Evolutionary conservation across 2,113 vertebrate species (phyloP).

Genomic region (Xiphophorus maculatus): DNA sequence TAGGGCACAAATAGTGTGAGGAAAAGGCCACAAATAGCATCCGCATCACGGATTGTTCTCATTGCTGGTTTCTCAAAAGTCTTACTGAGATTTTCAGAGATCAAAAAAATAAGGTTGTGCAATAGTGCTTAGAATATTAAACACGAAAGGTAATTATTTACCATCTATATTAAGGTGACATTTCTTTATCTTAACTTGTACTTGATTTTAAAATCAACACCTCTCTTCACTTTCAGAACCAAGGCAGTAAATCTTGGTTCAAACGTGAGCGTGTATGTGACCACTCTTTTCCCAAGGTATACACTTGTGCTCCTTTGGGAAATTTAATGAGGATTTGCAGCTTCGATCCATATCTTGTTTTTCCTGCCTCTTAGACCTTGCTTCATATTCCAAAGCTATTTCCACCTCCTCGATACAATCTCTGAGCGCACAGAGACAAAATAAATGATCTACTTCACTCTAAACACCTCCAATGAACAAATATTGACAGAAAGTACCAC

Average conservation of each 20-base stretch:
- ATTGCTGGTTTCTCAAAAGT: background rate
- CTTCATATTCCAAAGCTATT: background rate
- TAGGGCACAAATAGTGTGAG: background rate
- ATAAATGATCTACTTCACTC: conserved; percentile 10
- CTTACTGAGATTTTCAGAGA: background rate
- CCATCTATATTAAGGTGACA: too few species aligned
- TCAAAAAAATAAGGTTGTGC: background rate
- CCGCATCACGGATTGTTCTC: background rate
- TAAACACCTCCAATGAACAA: conserved; percentile 29
- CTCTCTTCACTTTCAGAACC: background rate
- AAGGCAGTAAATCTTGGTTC: background rate
- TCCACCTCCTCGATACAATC: background rate
- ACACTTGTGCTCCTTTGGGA: conserved; percentile 45
- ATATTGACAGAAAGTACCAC: conserved; percentile 38
- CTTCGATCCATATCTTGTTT: conserved; percentile 28
- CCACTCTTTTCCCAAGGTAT: conserved; percentile 10
- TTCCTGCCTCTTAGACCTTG: background rate
- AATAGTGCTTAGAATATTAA: too few species aligned
- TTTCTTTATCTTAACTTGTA: too few species aligned
- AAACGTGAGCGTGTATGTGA: background rate
- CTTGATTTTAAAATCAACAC: background rate
- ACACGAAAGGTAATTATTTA: too few species aligned
- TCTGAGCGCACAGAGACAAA: conserved; percentile 14
- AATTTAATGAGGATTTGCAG: conserved; percentile 29
- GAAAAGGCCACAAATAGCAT: background rate